phyloP scores from a whole-genome alignment of 2,888 invertebrate species.

The Eupithecia exiguata region DNA sequence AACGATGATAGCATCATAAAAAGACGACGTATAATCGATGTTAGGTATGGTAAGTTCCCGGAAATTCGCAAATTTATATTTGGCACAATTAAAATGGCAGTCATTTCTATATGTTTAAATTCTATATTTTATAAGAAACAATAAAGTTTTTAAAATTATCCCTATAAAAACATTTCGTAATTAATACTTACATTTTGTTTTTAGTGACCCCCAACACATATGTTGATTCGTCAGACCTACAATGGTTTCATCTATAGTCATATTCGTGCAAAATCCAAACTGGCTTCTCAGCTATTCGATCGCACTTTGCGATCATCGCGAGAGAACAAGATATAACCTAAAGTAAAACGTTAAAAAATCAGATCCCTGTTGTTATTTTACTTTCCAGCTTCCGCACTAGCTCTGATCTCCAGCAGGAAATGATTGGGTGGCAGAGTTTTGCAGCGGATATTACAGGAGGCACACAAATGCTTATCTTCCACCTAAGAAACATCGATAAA shows the following conservation, averaged over 20 bases:
- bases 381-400: background rate
- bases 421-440: constrained; percentile 54
- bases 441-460: constrained; percentile 61
- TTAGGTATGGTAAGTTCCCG: background rate
- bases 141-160: too few relatives aligned
- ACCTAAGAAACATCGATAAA: background rate
- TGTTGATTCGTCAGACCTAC: too few relatives aligned
- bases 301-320: too few relatives aligned
- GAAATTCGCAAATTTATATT: background rate
- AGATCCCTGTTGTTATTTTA: background rate
- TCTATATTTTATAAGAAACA: background rate
- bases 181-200: too few relatives aligned
- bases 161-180: too few relatives aligned
- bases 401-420: constrained; percentile 48
- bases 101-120: too few relatives aligned
- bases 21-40: background rate
- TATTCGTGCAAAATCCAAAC: too few relatives aligned
- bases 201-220: too few relatives aligned
- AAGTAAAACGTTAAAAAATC: background rate
- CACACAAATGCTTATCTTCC: constrained; percentile 38
- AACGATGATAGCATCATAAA: background rate
- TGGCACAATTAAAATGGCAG: too few relatives aligned
- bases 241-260: too few relatives aligned
- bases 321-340: background rate
- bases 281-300: too few relatives aligned